Evolutionary conservation across 2,888 invertebrate species (phyloP).

Genomic region (Chloromyia formosa): DNA sequence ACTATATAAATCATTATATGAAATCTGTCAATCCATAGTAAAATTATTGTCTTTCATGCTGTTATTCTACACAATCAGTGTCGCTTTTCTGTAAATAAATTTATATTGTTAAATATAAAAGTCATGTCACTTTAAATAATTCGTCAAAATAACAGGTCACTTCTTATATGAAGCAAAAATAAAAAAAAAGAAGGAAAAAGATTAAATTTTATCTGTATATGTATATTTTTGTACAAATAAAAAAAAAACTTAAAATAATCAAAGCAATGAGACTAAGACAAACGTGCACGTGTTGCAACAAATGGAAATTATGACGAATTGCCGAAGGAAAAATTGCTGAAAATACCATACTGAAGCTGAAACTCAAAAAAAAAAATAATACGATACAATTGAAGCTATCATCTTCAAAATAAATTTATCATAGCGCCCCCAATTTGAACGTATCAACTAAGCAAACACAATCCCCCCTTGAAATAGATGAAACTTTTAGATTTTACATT

Average conservation of each 20-base stretch:
- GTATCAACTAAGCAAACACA: neutral
- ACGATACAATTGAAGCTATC: neutral
- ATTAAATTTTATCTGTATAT: slow-evolving; percentile 30
- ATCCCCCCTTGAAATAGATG: too few relatives aligned
- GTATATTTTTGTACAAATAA: slow-evolving; percentile 43
- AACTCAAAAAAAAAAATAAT: neutral
- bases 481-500: neutral
- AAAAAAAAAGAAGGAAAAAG: neutral
- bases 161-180: neutral
- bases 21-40: neutral
- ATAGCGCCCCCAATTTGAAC: neutral
- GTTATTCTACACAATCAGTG: slow-evolving; percentile 14
- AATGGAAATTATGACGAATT: too few relatives aligned
- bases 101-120: neutral
- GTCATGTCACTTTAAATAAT: neutral
- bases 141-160: neutral
- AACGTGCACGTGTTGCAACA: too few relatives aligned
- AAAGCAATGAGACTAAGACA: slow-evolving; percentile 18
- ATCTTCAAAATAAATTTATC: neutral
- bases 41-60: slow-evolving; percentile 30
- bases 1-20: slow-evolving; percentile 9
- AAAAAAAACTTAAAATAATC: too few relatives aligned
- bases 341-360: neutral
- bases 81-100: slow-evolving; percentile 37
- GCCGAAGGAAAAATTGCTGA: too few relatives aligned